phyloP scores from a whole-genome alignment of 1,140 invertebrate genomes.

The Paramacrobiotus metropolitanus region DNA sequence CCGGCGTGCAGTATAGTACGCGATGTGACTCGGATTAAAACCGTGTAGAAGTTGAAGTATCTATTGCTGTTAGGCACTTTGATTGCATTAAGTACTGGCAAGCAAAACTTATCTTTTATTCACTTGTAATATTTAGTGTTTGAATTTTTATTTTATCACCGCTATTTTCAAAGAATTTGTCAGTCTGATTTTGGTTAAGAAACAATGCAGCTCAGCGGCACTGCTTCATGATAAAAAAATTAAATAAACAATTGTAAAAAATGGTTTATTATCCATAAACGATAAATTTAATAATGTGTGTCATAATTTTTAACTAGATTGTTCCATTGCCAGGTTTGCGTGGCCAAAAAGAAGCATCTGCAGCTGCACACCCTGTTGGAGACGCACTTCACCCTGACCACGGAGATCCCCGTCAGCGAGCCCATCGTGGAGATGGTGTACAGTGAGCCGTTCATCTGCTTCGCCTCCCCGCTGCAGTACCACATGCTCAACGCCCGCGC shows the following conservation, averaged over 20 bases:
- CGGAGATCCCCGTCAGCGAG: neutral
- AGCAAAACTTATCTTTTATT: too few relatives aligned
- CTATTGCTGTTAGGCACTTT: too few relatives aligned
- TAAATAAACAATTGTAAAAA: too few relatives aligned
- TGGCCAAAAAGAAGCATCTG: neutral
- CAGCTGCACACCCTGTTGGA: neutral
- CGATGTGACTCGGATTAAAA: neutral
- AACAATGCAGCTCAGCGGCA: neutral
- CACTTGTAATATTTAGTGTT: too few relatives aligned
- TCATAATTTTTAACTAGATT: too few relatives aligned
- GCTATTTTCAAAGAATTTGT: too few relatives aligned
- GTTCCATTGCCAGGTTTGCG: neutral
- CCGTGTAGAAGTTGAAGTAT: too few relatives aligned
- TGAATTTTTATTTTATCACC: too few relatives aligned
- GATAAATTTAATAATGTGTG: too few relatives aligned
- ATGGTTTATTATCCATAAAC: too few relatives aligned
- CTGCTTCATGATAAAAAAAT: neutral
- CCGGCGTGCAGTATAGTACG: neutral
- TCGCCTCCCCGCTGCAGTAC: neutral
- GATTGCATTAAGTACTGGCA: too few relatives aligned
- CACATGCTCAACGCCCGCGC: neutral
- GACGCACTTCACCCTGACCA: neutral
- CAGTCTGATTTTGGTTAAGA: too few relatives aligned
- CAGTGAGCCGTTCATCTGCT: slow-evolving; percentile 1
- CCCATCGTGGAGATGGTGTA: neutral